Evolutionary conservation across 2,113 vertebrate genomes (phyloP), one percentile per base, ranked within the genome.

Genomic region (Pluvialis apricaria): DNA sequence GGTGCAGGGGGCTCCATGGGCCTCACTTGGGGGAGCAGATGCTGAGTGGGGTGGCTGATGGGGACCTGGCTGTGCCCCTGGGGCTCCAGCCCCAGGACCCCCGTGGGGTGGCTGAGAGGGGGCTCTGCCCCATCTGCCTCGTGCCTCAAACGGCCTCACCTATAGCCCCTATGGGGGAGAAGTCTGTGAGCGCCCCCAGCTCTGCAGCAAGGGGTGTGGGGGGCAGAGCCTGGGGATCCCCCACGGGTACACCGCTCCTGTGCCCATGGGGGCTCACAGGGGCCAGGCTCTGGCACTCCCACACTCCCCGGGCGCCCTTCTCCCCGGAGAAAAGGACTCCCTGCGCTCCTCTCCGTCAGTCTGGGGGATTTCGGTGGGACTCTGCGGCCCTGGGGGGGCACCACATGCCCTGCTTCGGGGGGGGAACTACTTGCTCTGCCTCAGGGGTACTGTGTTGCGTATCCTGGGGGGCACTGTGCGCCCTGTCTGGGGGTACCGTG

Each of bases 61-160:
- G 31, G 24, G 18, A 36, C n/a, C 5, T 25, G 21, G 21, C 64
- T 88, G 73, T 82, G 47, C 7, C n/a, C 22, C 1, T n/a, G 1
- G 4, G 9, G 13, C 38, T 58, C 58, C 34, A 66, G 57, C 7
- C 34, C 45, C 28, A n/a, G 8, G 13, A 38, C 28, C 8, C 8
- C 10, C 0, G 0, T 0, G 29, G 49, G 6, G 21, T 51, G 49
- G 42, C 24, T 10, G 10, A 13, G 10, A 72, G 26, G 0, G 0
- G 34, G 34, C 20, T 65, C 32, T 93, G 64, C 54, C n/a, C 36
- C 22, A 32, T 25, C 15, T 44, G 28, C 31, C 45, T 26, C 9
- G 11, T 15, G 13, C 5, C 16, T 38, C 22, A 51, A 19, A 17
- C 15, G 61, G 72, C 47, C 8, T 36, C 38, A 36, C 29, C 11